Evolutionary conservation across 2,888 invertebrate genomes (phyloP).

Genomic region (Heliconius cydno): DNA sequence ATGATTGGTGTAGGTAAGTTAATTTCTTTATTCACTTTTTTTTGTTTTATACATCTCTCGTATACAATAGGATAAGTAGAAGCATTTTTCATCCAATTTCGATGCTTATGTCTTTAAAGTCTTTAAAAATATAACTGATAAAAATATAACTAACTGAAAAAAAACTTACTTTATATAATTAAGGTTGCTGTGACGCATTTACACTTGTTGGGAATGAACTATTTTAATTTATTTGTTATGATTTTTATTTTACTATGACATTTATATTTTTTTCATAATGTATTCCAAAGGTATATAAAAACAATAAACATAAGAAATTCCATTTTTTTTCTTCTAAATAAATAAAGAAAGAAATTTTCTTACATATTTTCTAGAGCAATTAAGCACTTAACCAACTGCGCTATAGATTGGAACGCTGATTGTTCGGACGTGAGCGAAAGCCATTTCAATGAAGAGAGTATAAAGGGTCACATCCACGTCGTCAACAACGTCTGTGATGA

Average conservation of each 20-base stretch:
- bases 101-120: too few relatives aligned
- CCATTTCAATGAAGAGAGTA: conserved; percentile 71
- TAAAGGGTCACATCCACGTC: conserved; percentile 73
- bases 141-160: too few relatives aligned
- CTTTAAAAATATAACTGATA: too few relatives aligned
- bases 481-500: conserved; percentile 68
- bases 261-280: too few relatives aligned
- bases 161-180: too few relatives aligned
- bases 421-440: conserved; percentile 71
- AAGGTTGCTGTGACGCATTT: too few relatives aligned
- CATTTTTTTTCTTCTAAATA: background rate
- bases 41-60: background rate
- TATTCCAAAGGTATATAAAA: too few relatives aligned
- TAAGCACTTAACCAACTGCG: conserved; percentile 68
- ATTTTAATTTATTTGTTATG: too few relatives aligned
- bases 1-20: conserved; percentile 70
- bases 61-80: too few relatives aligned
- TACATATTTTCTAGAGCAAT: conserved; percentile 59
- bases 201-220: too few relatives aligned
- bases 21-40: background rate
- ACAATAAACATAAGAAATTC: background rate
- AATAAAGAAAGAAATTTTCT: background rate
- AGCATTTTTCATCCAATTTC: too few relatives aligned
- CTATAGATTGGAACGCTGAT: conserved; percentile 73
- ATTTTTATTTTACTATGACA: too few relatives aligned